These are phyloP conservation scores for Aurelia aurita complex sp. Pacific DNA, from an alignment of 30 jellyfish, hydroid and myxozoan genomes.

Conservation along the genomic window DNA sequence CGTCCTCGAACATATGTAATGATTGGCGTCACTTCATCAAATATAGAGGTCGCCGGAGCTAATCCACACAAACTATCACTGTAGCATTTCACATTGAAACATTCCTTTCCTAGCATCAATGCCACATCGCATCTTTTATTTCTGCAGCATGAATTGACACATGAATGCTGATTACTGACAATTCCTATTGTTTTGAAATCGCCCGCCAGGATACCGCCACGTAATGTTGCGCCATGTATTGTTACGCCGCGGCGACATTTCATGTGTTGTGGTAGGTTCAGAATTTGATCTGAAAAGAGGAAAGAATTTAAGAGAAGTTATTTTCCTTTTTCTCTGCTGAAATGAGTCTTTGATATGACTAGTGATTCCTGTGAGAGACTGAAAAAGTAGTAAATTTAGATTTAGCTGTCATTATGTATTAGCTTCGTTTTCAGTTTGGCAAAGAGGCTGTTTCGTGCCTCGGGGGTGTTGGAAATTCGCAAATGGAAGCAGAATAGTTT, in stretches of 20 bases:
- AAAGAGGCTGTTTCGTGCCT: too few relatives aligned
- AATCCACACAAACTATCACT: constrained; percentile 76
- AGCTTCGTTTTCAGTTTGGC: too few relatives aligned
- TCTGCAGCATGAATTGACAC: constrained; percentile 88
- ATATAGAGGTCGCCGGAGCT: constrained; percentile 93
- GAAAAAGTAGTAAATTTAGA: too few relatives aligned
- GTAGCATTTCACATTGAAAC: constrained; percentile 92
- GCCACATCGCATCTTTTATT: constrained; percentile 93
- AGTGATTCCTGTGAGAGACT: too few relatives aligned
- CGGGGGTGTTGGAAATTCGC: too few relatives aligned
- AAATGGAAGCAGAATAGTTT: too few relatives aligned
- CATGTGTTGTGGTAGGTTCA: constrained; percentile 15
- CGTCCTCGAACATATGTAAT: constrained; percentile 81
- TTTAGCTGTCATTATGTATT: too few relatives aligned
- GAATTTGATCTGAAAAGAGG: constrained; percentile 45
- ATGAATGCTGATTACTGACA: constrained; percentile 76
- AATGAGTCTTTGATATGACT: too few relatives aligned
- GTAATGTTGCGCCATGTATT: constrained; percentile 84
- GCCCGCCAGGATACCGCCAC: constrained; percentile 98
- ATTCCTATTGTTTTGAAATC: constrained; percentile 88
- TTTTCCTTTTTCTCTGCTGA: neutral
- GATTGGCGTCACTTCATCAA: constrained; percentile 80
- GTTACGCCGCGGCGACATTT: constrained; percentile 88
- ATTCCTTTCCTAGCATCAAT: constrained; percentile 89
- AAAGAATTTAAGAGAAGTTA: neutral